Percentiles rank a stretch among this genome's conserved stretches.
These are phyloP conservation scores for Ptilonorhynchus violaceus DNA, from an alignment of 2,113 vertebrate species.

Conservation along the genomic window DNA sequence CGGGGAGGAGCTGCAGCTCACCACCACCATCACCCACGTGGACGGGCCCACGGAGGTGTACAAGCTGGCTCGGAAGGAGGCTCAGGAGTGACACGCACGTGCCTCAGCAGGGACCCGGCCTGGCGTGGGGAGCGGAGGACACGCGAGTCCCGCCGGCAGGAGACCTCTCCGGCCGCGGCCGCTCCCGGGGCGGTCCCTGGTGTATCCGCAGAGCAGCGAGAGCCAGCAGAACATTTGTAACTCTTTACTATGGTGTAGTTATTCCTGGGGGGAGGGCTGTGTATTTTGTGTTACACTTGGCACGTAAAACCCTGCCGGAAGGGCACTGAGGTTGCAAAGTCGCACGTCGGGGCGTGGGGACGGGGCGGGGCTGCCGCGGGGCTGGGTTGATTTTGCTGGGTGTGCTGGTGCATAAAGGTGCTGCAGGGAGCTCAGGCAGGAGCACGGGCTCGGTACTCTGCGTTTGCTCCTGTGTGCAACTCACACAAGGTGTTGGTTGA, in stretches of 20 bases:
- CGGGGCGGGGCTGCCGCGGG: background rate
- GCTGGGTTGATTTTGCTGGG: background rate
- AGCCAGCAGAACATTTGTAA: constrained; percentile 20
- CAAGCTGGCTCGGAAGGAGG: constrained; percentile 90
- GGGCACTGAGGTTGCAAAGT: constrained; percentile 51
- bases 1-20: constrained; percentile 91
- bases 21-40: constrained; percentile 93
- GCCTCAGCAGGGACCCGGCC: background rate
- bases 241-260: constrained; percentile 52
- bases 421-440: background rate
- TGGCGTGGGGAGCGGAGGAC: background rate
- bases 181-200: background rate
- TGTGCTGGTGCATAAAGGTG: background rate
- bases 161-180: background rate
- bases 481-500: background rate
- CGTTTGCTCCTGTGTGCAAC: background rate
- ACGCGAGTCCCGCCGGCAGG: background rate
- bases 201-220: background rate
- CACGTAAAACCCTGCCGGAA: constrained; percentile 2
- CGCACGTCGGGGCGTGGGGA: background rate
- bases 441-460: background rate
- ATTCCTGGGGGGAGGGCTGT: constrained; percentile 24
- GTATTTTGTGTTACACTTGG: constrained; percentile 23
- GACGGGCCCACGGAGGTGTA: constrained; percentile 93
- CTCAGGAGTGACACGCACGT: constrained; percentile 81